Evolutionary conservation across 2,797 vertebrate genomes (phyloP), one percentile per base, ranked within the genome.

Genomic region (Pangasius macronema): DNA sequence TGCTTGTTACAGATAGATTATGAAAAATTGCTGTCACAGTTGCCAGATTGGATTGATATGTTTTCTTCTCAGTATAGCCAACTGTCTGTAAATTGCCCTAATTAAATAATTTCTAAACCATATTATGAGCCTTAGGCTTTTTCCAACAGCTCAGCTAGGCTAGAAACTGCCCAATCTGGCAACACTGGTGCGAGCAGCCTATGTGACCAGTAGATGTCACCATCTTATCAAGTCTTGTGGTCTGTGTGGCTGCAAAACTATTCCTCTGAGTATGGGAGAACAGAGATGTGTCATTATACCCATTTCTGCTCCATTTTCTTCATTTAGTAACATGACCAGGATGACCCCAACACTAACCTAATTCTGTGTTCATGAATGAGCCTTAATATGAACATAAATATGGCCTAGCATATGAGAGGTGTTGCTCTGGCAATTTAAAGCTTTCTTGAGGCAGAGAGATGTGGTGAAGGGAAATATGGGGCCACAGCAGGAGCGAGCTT

Each of bases 401-500:
- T 79, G 72, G 39, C 22, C 76, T 63, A 46, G 2, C 36, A 33
- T 7, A 42, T 53, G n/a, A 61, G 53, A 42, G 18, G 10, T 46
- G 77, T 57, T 59, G 27, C 20, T 33, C 46, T 51, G 68, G 46
- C 27, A 84, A 75, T 80, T 53, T 65, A 84, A 83, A 61, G 83
- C 67, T 84, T 88, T 84, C 86, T 86, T 86, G 11, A 86, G 61
- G 3, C 63, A 79, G 46, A 72, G 77, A 87, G 82, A 89, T 89
- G 86, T 88, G 59, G 82, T 49, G 79, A 85, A 68, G 83, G 85
- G 83, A 87, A 90, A 87, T 73, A 76, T 42, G 24, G 85, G 89
- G 86, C 89, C 85, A 84, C 87, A 87, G 83, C 76, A 86, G 88
- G 88, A 86, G 75, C 24, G 1, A 85, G 87, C 68, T 94, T 95